Conservation (phyloP, 2,113 vertebrate species). For the Lates calcarifer region DNA sequence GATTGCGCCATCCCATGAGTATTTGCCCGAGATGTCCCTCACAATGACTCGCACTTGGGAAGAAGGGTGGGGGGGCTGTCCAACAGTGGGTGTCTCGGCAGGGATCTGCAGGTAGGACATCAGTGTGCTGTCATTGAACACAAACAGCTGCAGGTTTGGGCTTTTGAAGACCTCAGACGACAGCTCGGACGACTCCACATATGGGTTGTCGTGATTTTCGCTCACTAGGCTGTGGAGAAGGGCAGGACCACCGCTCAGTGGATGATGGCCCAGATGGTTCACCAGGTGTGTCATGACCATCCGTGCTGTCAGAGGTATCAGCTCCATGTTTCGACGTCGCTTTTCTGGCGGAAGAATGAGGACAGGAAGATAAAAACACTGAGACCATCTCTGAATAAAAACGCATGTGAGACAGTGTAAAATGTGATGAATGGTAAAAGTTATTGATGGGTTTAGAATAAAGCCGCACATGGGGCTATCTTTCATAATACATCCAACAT, state of each 20-base stretch:
- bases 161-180: conserved; percentile 96
- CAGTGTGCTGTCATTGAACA: conserved; percentile 96
- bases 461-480: not conserved
- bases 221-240: conserved; percentile 95
- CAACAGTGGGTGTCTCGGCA: conserved; percentile 55
- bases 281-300: conserved; percentile 98
- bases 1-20: conserved; percentile 94
- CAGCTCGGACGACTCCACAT: conserved; percentile 91
- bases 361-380: conserved; percentile 15
- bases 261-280: conserved; percentile 96
- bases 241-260: conserved; percentile 92
- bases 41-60: conserved; percentile 95
- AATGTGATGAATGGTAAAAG: not conserved
- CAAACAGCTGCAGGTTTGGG: conserved; percentile 96
- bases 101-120: conserved; percentile 97
- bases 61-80: conserved; percentile 76
- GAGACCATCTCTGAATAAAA: conserved; percentile 12
- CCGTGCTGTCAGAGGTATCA: conserved; percentile 94
- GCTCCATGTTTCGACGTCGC: conserved; percentile 91
- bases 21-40: conserved; percentile 97
- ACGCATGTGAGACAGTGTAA: conserved; percentile 5
- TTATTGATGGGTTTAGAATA: conserved; percentile 24
- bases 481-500: conserved; percentile 26
- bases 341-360: conserved; percentile 85
- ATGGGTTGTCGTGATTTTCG: conserved; percentile 95